Percentiles rank a stretch among this genome's conserved stretches.
phyloP scores from a whole-genome alignment of 2,888 invertebrate genomes.

The Zonitis immaculata region DNA sequence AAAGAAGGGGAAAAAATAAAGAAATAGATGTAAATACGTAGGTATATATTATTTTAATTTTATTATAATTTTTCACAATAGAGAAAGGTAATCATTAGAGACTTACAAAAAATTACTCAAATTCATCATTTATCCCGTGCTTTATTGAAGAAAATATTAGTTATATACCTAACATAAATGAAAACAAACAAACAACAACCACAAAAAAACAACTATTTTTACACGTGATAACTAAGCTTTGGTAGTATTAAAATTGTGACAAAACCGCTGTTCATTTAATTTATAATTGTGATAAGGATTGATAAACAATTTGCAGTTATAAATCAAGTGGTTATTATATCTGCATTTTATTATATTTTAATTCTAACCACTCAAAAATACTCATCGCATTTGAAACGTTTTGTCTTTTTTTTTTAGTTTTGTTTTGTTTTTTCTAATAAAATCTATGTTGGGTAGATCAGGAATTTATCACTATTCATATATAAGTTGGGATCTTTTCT shows the following conservation, averaged over 20 bases:
- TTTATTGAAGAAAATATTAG: conserved; percentile 9
- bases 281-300: conserved; percentile 1
- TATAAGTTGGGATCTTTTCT: conserved; percentile 19
- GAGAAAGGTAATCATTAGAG: not conserved
- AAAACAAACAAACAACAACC: conserved; percentile 8
- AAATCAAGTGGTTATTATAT: conserved; percentile 17
- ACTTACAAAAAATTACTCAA: not conserved
- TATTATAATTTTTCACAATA: not conserved
- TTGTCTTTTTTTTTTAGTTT: conserved; percentile 10
- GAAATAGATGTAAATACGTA: conserved; percentile 16
- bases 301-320: conserved; percentile 3
- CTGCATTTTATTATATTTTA: conserved; percentile 11
- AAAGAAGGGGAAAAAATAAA: not conserved
- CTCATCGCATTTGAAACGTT: conserved; percentile 20
- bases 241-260: not conserved
- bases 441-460: conserved; percentile 4
- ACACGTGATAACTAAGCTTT: conserved; percentile 10
- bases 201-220: conserved; percentile 13
- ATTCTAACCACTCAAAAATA: conserved; percentile 5
- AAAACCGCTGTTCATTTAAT: conserved; percentile 2
- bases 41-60: conserved; percentile 10
- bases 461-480: not conserved
- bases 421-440: not conserved
- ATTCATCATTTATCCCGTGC: conserved; percentile 1
- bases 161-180: conserved; percentile 11